Evolutionary conservation across 2,888 invertebrate genomes (phyloP).

Genomic region (Tipula helvola): DNA sequence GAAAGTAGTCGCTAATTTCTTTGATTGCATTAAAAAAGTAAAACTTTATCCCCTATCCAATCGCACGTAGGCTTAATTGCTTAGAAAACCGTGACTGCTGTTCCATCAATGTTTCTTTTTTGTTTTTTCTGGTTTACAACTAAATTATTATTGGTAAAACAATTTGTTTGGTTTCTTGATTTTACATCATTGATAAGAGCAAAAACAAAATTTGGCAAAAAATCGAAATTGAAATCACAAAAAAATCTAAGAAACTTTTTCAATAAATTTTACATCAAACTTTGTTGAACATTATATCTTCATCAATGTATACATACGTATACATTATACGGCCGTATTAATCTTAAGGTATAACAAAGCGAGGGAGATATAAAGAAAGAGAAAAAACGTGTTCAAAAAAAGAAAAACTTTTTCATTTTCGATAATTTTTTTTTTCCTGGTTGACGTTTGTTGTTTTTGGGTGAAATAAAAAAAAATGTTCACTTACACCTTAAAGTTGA

Average conservation of each 20-base stretch:
- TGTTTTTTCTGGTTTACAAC: background rate
- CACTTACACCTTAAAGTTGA: background rate
- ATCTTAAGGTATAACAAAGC: background rate
- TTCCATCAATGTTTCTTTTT: background rate
- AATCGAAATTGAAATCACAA: background rate
- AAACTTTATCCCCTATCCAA: no score
- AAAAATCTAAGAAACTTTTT: background rate
- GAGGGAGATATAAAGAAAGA: background rate
- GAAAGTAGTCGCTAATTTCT: no score
- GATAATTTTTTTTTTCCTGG: background rate
- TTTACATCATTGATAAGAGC: background rate
- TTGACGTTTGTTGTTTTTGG: background rate
- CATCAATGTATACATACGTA: background rate
- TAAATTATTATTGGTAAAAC: background rate
- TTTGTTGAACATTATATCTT: background rate
- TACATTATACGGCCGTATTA: background rate
- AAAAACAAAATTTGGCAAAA: background rate
- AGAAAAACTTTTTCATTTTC: background rate
- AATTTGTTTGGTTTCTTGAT: background rate
- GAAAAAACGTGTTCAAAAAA: background rate
- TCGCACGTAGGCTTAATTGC: background rate
- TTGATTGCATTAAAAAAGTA: no score
- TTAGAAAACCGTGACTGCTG: background rate
- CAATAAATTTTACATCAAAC: background rate
- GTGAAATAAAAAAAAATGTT: background rate